These are phyloP conservation scores for Kryptolebias ocellatus DNA, from an alignment of 2,797 vertebrate species.

Conservation along the genomic window DNA sequence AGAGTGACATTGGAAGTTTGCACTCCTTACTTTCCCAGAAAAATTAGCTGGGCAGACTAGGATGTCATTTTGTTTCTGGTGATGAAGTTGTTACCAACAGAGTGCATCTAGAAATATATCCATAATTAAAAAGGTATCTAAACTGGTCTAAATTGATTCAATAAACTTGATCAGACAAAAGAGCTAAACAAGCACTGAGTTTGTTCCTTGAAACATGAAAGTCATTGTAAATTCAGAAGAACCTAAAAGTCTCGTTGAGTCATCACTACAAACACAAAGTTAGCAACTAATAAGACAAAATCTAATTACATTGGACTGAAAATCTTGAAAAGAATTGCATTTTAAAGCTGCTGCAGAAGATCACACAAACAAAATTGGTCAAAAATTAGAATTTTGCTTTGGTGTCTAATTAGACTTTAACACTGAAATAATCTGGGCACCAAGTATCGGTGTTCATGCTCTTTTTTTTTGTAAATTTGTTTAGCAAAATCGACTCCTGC, in stretches of 20 bases:
- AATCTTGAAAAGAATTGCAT: neutral
- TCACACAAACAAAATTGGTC: neutral
- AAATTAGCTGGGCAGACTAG: conserved; percentile 13
- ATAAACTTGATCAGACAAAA: neutral
- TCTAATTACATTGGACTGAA: conserved; percentile 4
- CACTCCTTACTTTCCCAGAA: conserved; percentile 4
- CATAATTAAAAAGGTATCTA: neutral
- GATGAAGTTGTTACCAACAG: conserved; percentile 2
- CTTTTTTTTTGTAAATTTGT: conserved; percentile 54
- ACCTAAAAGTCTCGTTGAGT: neutral
- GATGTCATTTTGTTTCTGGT: conserved; percentile 3
- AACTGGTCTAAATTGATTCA: neutral
- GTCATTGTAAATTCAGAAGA: conserved; percentile 2
- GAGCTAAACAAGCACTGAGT: neutral
- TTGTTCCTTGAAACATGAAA: neutral
- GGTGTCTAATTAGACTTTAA: conserved; percentile 8
- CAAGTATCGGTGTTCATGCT: conserved; percentile 20
- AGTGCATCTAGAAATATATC: neutral
- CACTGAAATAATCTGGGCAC: neutral
- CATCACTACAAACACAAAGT: conserved; percentile 1
- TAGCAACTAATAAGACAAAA: conserved; percentile 11
- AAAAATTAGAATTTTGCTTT: conserved; percentile 5
- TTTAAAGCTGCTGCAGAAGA: neutral
- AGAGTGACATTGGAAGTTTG: conserved; percentile 26
- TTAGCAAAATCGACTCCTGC: conserved; percentile 81